Evolutionary conservation across 2,797 vertebrate genomes (phyloP), one percentile per base, ranked within the genome.

Genomic region (Taeniopygia guttata): DNA sequence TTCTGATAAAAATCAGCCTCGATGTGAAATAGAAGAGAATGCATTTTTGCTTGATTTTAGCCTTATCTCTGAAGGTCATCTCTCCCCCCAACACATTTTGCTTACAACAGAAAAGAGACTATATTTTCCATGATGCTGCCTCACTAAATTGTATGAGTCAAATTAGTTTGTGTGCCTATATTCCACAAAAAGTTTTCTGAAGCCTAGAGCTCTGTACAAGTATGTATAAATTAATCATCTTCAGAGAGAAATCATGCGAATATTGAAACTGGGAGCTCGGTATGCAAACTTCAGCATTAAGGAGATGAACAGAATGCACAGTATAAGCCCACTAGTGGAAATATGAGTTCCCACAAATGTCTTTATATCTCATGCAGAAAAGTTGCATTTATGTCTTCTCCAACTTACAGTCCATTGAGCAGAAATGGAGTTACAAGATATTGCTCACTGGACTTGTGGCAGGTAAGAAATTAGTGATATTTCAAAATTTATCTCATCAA

Each of bases 1-100:
- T 30, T 81, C 73, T 91, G 96, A 98, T 97, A 97, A 97, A 96
- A 96, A 98, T 98, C 96, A 96, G 84, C 87, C 93, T 96, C 75
- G 83, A 49, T 36, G 69, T 93, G 86, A 95, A 96, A 96, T 84
- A 94, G 62, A 96, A 94, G 79, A 59, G 63, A 97, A 97, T 87
- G 64, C 27, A 69, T 92, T 97, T 97, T 96, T 96, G 46, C 87
- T 96, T 96, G 59, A 87, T 96, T 96, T 95, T 84, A 96, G 69
- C 62, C 67, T 96, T 97, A 98, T 97, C 97, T 95, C 84, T 1
- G 9, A 98, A 98, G 95, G 97, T 97, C 95, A 97, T 97, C 93
- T 95, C 73, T 96, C 70, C 73, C 92, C 88, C 21, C 88, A 96
- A 92, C 67, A 60, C 59, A 76, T 90, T 97, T 96, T 95, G 43